phyloP scores from a whole-genome alignment of 2,797 vertebrate species.

The Urosaurus nigricauda region DNA sequence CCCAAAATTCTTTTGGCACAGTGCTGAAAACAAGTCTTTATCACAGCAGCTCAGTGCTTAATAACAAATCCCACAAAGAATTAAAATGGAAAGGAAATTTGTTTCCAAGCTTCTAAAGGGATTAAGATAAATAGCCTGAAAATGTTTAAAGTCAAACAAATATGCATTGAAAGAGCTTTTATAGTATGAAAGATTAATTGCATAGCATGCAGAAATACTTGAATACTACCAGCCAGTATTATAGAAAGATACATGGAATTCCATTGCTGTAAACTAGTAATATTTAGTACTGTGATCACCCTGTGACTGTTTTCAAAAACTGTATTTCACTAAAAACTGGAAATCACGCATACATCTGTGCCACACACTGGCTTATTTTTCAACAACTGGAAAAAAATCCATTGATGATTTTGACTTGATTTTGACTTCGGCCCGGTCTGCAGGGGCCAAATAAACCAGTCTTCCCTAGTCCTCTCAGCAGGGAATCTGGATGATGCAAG shows the following conservation, averaged over 20 bases:
- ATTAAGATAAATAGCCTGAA: conserved; percentile 43
- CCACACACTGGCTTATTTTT: conserved; percentile 40
- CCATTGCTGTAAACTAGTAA: background rate
- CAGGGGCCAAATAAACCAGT: no score
- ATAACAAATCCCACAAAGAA: conserved; percentile 2
- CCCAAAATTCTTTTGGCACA: conserved; percentile 30
- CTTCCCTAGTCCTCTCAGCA: no score
- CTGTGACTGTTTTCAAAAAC: conserved; percentile 28
- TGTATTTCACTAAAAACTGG: conserved; percentile 1
- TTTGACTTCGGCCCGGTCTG: background rate
- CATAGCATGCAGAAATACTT: conserved; percentile 30
- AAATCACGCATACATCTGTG: background rate
- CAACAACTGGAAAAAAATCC: conserved; percentile 27
- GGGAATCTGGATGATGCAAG: no score
- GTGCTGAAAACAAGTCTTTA: background rate
- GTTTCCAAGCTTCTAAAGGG: conserved; percentile 7
- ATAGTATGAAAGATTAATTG: conserved; percentile 24
- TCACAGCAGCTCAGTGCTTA: background rate
- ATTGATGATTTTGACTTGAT: conserved; percentile 26
- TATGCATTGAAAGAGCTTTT: conserved; percentile 48
- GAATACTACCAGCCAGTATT: background rate
- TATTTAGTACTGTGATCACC: background rate
- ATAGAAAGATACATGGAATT: background rate
- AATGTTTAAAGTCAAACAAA: conserved; percentile 37
- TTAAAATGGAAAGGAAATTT: conserved; percentile 26